Evolutionary conservation across 2,113 vertebrate species (phyloP), one percentile per base, ranked within the genome.

Genomic region (Murina feae): DNA sequence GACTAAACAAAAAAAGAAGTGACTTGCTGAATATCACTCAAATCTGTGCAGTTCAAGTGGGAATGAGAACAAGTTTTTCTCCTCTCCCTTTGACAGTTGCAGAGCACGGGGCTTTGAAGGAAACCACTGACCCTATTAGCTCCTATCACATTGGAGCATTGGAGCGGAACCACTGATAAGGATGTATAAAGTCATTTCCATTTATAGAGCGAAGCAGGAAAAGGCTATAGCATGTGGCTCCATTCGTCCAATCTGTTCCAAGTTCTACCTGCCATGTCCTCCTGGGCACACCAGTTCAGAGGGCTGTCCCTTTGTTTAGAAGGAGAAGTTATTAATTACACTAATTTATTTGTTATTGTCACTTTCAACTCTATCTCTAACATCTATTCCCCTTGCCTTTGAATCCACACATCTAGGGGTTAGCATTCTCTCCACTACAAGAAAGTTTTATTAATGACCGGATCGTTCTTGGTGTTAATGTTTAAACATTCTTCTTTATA

Each of bases 401-500:
- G 58, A 87, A 65, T 21, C 18, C 25, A 68, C 20, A 63, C 25
- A 35, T 90, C 68, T 37, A 81, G 49, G 47, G 42, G 58, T 84
- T 28, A 81, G 18, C 44, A 68, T 75, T 93, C 44, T 63, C 25
- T 85, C 30, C 30, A n/a, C 7, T 71, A 8, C 10, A 47, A 71
- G 28, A 55, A 85, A 84, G 14, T 69, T 25, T 63, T 47, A 35
- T 47, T 91, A 75, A 91, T 94, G 74, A 86, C 14, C 51, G 47
- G 49, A 60, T 4, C 28, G 58, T 90, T 53, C 47, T 93, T 89
- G 65, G 49, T 72, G 28, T 51, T 87, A 65, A 51, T 58, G 55
- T 76, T 87, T 82, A 53, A 95, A 47, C n/a, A 79, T 94, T 42
- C 51, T 75, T 94, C 47, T 78, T 84, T 42, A 44, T 83, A 89